Evolutionary conservation across 2,797 vertebrate genomes (phyloP).

Genomic region (Sebastes matsubarae): DNA sequence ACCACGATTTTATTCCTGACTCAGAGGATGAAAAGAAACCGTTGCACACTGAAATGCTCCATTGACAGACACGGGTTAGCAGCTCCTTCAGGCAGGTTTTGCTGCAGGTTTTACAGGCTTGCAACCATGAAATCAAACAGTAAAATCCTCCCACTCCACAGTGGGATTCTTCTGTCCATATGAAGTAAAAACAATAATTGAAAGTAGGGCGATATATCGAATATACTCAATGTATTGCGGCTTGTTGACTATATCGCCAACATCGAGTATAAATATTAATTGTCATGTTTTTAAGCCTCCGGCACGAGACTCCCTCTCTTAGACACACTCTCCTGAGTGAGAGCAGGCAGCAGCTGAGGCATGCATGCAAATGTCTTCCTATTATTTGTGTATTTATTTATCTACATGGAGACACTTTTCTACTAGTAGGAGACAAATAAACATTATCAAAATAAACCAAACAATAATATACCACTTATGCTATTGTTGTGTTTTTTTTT

Average conservation of each 20-base stretch:
- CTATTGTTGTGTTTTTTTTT: neutral
- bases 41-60: neutral
- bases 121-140: slow-evolving; percentile 28
- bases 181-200: slow-evolving; percentile 9
- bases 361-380: neutral
- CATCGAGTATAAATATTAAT: too few relatives aligned
- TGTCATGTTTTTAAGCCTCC: too few relatives aligned
- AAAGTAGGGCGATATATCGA: neutral
- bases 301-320: too few relatives aligned
- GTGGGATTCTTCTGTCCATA: neutral
- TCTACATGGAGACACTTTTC: neutral
- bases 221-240: too few relatives aligned
- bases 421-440: neutral
- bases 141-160: slow-evolving; percentile 30
- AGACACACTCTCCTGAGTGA: too few relatives aligned
- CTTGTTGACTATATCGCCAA: too few relatives aligned
- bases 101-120: slow-evolving; percentile 19
- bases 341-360: neutral
- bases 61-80: slow-evolving; percentile 14
- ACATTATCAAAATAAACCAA: neutral
- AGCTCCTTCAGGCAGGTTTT: slow-evolving; percentile 24
- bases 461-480: neutral
- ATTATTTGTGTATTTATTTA: neutral
- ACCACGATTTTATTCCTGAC: neutral
- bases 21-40: slow-evolving; percentile 6